Percentiles rank a stretch among this genome's conserved stretches.
Evolutionary conservation across 2,888 invertebrate genomes (phyloP).

Genomic region (Frankliniella fusca): DNA sequence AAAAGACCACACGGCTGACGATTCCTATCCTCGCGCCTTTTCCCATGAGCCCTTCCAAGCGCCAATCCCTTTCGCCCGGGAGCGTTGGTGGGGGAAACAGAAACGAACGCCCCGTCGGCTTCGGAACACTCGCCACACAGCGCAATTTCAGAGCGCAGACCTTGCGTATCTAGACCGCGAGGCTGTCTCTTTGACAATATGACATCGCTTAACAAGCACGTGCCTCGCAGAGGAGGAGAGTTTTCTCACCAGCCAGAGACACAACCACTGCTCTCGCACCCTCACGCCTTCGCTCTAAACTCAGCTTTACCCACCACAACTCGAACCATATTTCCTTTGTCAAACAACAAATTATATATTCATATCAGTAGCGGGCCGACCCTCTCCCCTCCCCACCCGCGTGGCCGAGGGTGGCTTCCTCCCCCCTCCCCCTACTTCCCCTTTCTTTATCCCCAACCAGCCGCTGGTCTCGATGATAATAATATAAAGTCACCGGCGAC

Average conservation of each 20-base stretch:
- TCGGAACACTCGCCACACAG: no score
- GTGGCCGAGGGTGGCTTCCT: not conserved
- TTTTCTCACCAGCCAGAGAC: not conserved
- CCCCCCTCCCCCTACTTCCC: not conserved
- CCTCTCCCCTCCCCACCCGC: not conserved
- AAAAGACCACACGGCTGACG: no score
- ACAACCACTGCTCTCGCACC: not conserved
- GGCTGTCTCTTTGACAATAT: no score
- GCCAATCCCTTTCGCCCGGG: no score
- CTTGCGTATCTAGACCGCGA: no score
- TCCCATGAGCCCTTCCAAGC: no score
- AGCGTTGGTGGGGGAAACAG: no score
- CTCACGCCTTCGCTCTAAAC: constrained; percentile 4
- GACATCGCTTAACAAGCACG: no score
- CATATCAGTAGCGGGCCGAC: not conserved
- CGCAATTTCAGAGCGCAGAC: no score
- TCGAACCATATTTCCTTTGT: constrained; percentile 25
- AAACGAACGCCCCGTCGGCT: no score
- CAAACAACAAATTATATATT: constrained; percentile 23
- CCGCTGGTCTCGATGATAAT: constrained; percentile 5
- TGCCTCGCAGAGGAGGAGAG: no score
- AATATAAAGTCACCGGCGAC: constrained; percentile 4
- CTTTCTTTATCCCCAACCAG: not conserved
- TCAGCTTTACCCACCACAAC: constrained; percentile 8
- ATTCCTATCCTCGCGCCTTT: no score